Evolutionary conservation across 1,140 invertebrate genomes (phyloP), one percentile per base, ranked within the genome.

Genomic region (Nixonia krombeini): DNA sequence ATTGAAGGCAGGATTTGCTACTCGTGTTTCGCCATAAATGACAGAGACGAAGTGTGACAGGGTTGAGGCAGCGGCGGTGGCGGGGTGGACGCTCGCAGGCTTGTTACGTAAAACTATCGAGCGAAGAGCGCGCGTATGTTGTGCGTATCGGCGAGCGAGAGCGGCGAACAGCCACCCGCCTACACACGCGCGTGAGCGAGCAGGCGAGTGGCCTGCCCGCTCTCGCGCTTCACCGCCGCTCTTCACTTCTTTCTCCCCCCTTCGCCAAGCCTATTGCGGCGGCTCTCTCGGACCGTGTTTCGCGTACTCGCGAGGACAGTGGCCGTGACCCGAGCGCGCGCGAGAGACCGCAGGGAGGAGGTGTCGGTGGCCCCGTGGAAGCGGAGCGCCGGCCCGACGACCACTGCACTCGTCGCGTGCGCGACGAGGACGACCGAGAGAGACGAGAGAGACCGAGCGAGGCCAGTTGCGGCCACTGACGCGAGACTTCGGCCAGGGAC

Each of bases 261-360:
- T 35, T 61, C n/a, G n/a, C n/a, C n/a, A n/a, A n/a, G n/a, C n/a
- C n/a, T n/a, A n/a, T n/a, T n/a, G n/a, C 46, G 33, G 15, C 33
- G 35, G 26, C 38, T 57, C 35, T 17, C 35, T 45, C 46, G 59
- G 61, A 44, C n/a, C n/a, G 33, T 41, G 49, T 50, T 29, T 72
- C 46, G 42, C 42, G 62, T 61, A 61, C 53, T 42, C 64, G 75
- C 61, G 75, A 74, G 81, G 79, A 83, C 80, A 82, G 80, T 83
- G 81, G 80, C 81, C 81, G 75, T 83, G 81, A 83, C 80, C 81
- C 75, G 74, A 69, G 59, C 62, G 57, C 58, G 59, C n/a, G n/a
- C 74, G 70, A 66, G 69, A 61, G 73, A 52, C 67, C 67, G 64
- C 46, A 71, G 68, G 61, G 51, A 25, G 51, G 72, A 72, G 75